Evolutionary conservation across 1,140 invertebrate genomes (phyloP).

Genomic region (Drosophila pallidifrons): DNA sequence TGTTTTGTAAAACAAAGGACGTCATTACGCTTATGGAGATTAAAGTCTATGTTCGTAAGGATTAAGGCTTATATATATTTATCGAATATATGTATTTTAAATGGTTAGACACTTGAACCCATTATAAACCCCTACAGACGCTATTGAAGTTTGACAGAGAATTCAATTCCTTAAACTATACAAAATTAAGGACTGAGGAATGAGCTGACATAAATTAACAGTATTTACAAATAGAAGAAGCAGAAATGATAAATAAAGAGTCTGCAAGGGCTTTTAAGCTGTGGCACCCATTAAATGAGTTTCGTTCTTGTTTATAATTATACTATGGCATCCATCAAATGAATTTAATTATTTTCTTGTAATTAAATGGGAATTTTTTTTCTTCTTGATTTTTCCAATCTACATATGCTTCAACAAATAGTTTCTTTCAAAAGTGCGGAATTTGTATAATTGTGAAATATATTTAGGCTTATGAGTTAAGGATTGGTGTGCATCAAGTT

Average conservation of each 20-base stretch:
- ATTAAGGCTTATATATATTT: constrained; percentile 1
- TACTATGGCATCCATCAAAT: not conserved
- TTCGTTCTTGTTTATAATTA: not conserved
- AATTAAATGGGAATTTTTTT: constrained; percentile 1
- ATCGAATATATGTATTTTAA: not conserved
- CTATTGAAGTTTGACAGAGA: not conserved
- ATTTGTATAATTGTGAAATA: constrained; percentile 8
- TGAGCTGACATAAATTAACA: constrained; percentile 4
- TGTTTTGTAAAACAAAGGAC: not conserved
- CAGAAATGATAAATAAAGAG: not conserved
- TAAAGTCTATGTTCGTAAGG: not conserved
- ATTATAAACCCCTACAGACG: constrained; percentile 7
- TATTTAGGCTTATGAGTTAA: not conserved
- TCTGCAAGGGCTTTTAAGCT: not conserved
- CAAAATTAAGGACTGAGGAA: constrained; percentile 11
- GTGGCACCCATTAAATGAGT: not conserved
- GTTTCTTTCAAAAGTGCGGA: not conserved
- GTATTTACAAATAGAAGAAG: constrained; percentile 5
- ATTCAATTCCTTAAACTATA: constrained; percentile 2
- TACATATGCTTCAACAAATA: not conserved
- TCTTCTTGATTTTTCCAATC: not conserved
- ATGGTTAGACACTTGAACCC: not conserved
- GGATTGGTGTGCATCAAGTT: not conserved
- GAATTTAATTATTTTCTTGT: not conserved
- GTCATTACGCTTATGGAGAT: not conserved